Evolutionary conservation across 2,888 invertebrate genomes (phyloP).

Genomic region (Eueremaeus valkanovi): DNA sequence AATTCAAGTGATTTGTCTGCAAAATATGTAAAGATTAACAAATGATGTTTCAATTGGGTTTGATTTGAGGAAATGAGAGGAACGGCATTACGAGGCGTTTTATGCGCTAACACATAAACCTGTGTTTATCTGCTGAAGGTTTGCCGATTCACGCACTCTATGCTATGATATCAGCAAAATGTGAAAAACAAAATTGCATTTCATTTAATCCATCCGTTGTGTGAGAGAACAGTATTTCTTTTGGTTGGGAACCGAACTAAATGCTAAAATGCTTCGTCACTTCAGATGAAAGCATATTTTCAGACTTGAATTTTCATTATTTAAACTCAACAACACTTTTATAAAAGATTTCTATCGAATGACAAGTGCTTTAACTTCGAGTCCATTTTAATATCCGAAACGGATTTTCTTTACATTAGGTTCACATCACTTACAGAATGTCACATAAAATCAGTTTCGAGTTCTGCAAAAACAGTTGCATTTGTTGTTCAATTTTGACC

Average conservation of each 20-base stretch:
- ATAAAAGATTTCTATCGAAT: neutral
- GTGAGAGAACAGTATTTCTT: neutral
- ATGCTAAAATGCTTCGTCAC: constrained; percentile 31
- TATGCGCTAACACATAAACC: constrained; percentile 20
- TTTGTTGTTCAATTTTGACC: too few species aligned
- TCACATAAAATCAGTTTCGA: too few species aligned
- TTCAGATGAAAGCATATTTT: neutral
- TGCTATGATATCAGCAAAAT: constrained; percentile 32
- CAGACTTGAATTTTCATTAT: neutral
- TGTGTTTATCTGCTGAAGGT: constrained; percentile 4
- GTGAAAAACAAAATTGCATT: constrained; percentile 14
- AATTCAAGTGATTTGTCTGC: neutral
- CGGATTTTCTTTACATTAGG: too few species aligned
- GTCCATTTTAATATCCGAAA: neutral
- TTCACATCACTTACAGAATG: too few species aligned
- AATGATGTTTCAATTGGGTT: neutral
- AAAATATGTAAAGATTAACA: neutral
- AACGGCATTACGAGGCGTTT: constrained; percentile 21
- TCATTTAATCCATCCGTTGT: constrained; percentile 4
- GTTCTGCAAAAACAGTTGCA: too few species aligned
- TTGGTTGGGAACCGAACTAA: neutral
- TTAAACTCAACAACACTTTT: neutral
- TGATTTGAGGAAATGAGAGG: constrained; percentile 12
- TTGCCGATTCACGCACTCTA: constrained; percentile 29
- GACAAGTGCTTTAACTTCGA: constrained; percentile 7